Evolutionary conservation across 2,888 invertebrate species (phyloP).

Genomic region (Nasonia oneida): DNA sequence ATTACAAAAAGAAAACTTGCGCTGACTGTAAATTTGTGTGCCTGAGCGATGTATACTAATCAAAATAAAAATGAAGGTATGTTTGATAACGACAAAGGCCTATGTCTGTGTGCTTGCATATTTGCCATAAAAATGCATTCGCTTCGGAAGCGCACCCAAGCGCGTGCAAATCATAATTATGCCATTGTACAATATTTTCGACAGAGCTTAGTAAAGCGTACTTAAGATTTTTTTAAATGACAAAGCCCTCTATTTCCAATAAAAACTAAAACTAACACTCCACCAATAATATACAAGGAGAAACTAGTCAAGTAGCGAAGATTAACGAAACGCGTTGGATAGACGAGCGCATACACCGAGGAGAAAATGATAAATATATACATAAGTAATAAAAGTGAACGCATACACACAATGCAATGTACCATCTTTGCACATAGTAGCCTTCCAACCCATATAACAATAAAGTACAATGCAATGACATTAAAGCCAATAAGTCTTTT

Average conservation of each 20-base stretch:
- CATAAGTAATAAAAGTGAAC: conserved; percentile 33
- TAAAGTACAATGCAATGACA: conserved; percentile 54
- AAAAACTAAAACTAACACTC: conserved; percentile 27
- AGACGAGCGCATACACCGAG: not conserved
- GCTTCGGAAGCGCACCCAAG: not conserved
- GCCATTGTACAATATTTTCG: conserved; percentile 44
- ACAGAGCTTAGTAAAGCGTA: conserved; percentile 47
- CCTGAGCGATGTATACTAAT: conserved; percentile 38
- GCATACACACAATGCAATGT: conserved; percentile 47
- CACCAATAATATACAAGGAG: conserved; percentile 21
- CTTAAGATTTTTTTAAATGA: conserved; percentile 47
- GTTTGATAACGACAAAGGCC: conserved; percentile 43
- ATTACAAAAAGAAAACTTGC: conserved; percentile 18
- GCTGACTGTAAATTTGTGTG: conserved; percentile 53
- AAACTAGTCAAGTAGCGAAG: conserved; percentile 51
- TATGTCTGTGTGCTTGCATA: conserved; percentile 52
- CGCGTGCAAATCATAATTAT: not conserved
- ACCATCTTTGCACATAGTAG: conserved; percentile 60
- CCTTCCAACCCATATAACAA: conserved; percentile 52
- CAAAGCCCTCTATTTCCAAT: conserved; percentile 43
- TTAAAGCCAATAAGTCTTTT: conserved; percentile 1
- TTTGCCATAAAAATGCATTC: conserved; percentile 35
- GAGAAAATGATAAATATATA: conserved; percentile 2
- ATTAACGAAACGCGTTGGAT: conserved; percentile 2
- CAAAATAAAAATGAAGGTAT: conserved; percentile 22